Evolutionary conservation across 1,140 invertebrate genomes (phyloP).

Genomic region (Drosophila ogumai): DNA sequence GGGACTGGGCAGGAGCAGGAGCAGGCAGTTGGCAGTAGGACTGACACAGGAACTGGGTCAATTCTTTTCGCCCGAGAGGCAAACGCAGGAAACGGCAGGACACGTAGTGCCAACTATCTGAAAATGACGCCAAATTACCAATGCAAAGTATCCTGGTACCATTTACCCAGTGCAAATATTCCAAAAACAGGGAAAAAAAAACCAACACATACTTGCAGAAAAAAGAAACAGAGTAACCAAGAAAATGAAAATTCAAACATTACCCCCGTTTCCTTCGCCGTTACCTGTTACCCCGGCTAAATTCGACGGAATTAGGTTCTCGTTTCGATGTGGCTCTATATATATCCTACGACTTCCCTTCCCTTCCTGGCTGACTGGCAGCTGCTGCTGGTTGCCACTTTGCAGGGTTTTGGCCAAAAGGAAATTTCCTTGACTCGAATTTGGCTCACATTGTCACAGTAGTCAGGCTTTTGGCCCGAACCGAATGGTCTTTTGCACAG

Average conservation of each 20-base stretch:
- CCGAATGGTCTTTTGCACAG: conserved; percentile 42
- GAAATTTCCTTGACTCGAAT: conserved; percentile 43
- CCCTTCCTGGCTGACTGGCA: conserved; percentile 14
- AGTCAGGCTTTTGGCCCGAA: conserved; percentile 37
- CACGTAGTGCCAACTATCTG: conserved; percentile 79
- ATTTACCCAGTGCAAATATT: conserved; percentile 70
- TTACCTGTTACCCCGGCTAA: conserved; percentile 39
- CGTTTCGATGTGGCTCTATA: conserved; percentile 8
- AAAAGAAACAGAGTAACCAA: conserved; percentile 22
- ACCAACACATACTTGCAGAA: background rate
- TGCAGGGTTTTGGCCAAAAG: conserved; percentile 31
- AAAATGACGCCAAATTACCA: conserved; percentile 82
- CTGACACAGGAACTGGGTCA: conserved; percentile 64
- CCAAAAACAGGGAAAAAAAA: conserved; percentile 13
- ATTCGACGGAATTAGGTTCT: conserved; percentile 59
- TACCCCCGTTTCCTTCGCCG: conserved; percentile 39
- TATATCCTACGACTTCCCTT: conserved; percentile 22
- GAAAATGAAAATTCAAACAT: conserved; percentile 81
- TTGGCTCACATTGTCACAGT: conserved; percentile 75
- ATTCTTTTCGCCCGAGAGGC: conserved; percentile 31
- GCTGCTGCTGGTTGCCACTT: conserved; percentile 58
- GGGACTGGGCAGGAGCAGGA: background rate
- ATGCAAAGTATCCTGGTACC: conserved; percentile 80
- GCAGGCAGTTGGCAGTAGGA: background rate
- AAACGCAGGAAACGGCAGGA: conserved; percentile 20